Conservation (phyloP, 2,797 vertebrate species). For the Notolepis coatsorum region DNA sequence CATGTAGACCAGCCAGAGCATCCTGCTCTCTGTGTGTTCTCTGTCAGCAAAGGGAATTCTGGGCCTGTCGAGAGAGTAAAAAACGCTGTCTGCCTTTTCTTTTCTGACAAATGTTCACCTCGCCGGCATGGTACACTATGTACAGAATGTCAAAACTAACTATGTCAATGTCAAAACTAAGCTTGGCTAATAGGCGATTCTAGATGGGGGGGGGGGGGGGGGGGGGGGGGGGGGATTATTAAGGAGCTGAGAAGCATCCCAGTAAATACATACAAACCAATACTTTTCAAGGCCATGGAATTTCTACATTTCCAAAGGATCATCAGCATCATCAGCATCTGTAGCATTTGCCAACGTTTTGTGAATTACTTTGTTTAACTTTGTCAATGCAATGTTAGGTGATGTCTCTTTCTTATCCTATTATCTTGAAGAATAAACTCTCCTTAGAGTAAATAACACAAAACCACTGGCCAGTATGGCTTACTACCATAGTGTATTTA, state of each 20-base stretch:
- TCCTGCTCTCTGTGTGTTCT: slow-evolving; percentile 50
- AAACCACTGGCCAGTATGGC: too few relatives aligned
- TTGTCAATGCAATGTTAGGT: too few relatives aligned
- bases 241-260: slow-evolving; percentile 55
- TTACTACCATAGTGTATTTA: too few relatives aligned
- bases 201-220: too few relatives aligned
- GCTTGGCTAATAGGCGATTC: slow-evolving; percentile 62
- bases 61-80: slow-evolving; percentile 55
- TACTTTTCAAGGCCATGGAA: slow-evolving; percentile 41
- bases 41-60: slow-evolving; percentile 32
- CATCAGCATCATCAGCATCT: too few relatives aligned
- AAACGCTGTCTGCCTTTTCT: slow-evolving; percentile 33
- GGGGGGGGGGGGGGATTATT: too few relatives aligned
- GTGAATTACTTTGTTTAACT: too few relatives aligned
- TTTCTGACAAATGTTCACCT: slow-evolving; percentile 49
- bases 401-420: too few relatives aligned
- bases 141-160: slow-evolving; percentile 39
- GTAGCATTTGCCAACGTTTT: too few relatives aligned
- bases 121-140: slow-evolving; percentile 30
- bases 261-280: slow-evolving; percentile 54
- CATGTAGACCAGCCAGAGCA: slow-evolving; percentile 49
- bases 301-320: too few relatives aligned
- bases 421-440: too few relatives aligned
- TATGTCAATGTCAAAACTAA: slow-evolving; percentile 55
- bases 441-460: too few relatives aligned